Evolutionary conservation across 2,888 invertebrate genomes (phyloP).

Genomic region (Siphlonurus alternatus): DNA sequence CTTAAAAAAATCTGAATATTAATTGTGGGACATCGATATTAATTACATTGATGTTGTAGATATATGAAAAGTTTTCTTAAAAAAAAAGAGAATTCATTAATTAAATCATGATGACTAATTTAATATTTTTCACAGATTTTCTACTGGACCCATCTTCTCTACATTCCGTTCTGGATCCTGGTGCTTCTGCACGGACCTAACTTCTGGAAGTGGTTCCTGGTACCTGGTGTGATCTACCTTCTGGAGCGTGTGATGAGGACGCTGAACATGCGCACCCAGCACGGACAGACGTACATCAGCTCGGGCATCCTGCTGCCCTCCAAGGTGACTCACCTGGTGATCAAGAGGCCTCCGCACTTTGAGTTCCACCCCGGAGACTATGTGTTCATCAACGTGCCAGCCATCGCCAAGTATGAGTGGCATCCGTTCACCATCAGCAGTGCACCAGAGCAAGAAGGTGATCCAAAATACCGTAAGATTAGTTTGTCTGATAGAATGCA

Average conservation of each 20-base stretch:
- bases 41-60: too few species aligned
- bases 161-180: conserved; percentile 74
- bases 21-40: too few species aligned
- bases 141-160: conserved; percentile 85
- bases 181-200: conserved; percentile 75
- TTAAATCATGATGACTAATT: too few species aligned
- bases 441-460: conserved; percentile 80
- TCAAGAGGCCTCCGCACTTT: conserved; percentile 70
- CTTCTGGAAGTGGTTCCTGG: conserved; percentile 90
- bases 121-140: conserved; percentile 44
- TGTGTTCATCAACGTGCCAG: conserved; percentile 81
- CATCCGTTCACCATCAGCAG: conserved; percentile 95
- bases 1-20: too few species aligned
- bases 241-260: conserved; percentile 52
- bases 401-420: conserved; percentile 87
- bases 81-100: too few species aligned
- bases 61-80: too few species aligned
- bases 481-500: background rate
- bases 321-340: conserved; percentile 78
- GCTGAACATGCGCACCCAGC: conserved; percentile 36
- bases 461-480: background rate
- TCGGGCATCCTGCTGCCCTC: conserved; percentile 77
- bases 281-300: conserved; percentile 74
- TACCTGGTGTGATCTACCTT: conserved; percentile 61
- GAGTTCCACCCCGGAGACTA: conserved; percentile 88